A percentile compares a stretch with the other conserved stretches of the same genome.
phyloP scores from a whole-genome alignment of 2,888 invertebrate species.

The Xanthorhoe spadicearia region DNA sequence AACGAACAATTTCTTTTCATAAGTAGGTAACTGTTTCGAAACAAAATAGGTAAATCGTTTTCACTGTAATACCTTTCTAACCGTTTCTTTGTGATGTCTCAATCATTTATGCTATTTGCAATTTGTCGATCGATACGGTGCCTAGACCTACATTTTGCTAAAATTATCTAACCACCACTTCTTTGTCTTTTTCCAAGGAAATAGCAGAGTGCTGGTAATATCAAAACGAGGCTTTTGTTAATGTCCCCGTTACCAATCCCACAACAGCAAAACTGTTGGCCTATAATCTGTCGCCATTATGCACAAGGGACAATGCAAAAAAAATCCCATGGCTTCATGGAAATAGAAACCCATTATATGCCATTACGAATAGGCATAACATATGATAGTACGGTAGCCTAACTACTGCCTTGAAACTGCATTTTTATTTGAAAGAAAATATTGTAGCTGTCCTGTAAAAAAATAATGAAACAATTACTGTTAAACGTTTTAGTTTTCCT shows the following conservation, averaged over 20 bases:
- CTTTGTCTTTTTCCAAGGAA: conserved; percentile 68
- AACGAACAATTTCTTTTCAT: too few species aligned
- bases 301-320: conserved; percentile 73
- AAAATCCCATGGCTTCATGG: conserved; percentile 68
- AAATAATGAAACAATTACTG: conserved; percentile 49
- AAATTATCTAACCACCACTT: conserved; percentile 52
- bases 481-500: conserved; percentile 42
- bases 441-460: conserved; percentile 48
- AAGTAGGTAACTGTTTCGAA: too few species aligned
- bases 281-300: conserved; percentile 62
- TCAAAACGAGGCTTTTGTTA: conserved; percentile 69
- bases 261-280: conserved; percentile 69
- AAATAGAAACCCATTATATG: conserved; percentile 70
- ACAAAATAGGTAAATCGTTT: neutral
- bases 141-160: conserved; percentile 40
- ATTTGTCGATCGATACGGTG: conserved; percentile 25
- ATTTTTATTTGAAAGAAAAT: conserved; percentile 51
- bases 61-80: conserved; percentile 6
- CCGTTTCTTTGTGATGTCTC: conserved; percentile 15
- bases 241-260: conserved; percentile 69
- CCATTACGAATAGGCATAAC: conserved; percentile 58
- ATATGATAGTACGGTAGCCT: conserved; percentile 38
- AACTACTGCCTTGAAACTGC: conserved; percentile 46
- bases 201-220: conserved; percentile 58
- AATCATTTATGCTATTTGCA: conserved; percentile 38